Evolutionary conservation across 2,888 invertebrate genomes (phyloP).

Genomic region (Tipula vernalis): DNA sequence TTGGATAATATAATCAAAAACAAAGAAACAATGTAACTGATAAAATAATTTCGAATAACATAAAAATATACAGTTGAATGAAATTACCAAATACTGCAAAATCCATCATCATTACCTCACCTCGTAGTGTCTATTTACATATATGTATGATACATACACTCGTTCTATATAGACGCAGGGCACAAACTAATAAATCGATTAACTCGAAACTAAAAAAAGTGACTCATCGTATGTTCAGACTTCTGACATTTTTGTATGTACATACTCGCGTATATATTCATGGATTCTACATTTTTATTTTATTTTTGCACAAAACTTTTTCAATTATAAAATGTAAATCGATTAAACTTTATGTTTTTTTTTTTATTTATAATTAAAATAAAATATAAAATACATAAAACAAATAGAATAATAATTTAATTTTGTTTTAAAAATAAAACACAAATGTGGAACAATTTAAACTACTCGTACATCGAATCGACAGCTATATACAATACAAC

Average conservation of each 20-base stretch:
- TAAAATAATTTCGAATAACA: not conserved
- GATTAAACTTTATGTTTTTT: not conserved
- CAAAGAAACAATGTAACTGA: not conserved
- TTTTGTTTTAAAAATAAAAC: not conserved
- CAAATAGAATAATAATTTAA: not conserved
- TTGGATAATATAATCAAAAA: not conserved
- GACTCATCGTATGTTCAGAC: not conserved
- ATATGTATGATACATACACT: not conserved
- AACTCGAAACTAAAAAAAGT: not conserved
- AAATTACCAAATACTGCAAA: not conserved
- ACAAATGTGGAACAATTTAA: not conserved
- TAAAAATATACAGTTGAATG: not conserved
- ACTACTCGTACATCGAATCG: not conserved
- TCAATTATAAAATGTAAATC: slow-evolving; percentile 4
- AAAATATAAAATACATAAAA: not conserved
- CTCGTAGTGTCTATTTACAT: not conserved
- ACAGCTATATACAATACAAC: not conserved
- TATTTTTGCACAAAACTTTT: not conserved
- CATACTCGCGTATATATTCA: not conserved
- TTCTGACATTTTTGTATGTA: not conserved
- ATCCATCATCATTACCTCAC: not conserved
- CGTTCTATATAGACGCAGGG: not conserved
- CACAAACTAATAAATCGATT: not conserved
- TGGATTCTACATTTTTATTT: not conserved
- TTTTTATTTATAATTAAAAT: not conserved